Base-by-base conservation (phyloP, 2,888 invertebrate species). In the Troides aeacus region DNA sequence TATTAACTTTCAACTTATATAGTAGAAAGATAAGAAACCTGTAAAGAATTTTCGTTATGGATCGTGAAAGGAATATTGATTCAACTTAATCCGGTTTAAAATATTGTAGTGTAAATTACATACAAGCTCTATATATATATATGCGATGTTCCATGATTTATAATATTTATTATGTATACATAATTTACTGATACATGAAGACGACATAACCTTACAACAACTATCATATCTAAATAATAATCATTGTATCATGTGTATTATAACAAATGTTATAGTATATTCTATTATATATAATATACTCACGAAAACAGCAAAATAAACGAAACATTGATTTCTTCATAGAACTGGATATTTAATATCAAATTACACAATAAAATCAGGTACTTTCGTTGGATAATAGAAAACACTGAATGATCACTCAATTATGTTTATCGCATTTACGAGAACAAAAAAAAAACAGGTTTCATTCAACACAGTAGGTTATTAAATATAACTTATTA, bases 371-470 rank as follows among this genome's bases (percentile, higher is more conserved):
- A 68, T 59, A 66, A 70, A 53, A 70, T 60, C 56, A 39, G 36
- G 59, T 68, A 60, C 61, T 66, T 66, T 17, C 75, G 76, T 77
- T 79, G 78, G 77, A 18, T 39, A 46, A 12, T 80, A 80, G 74
- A 78, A 75, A 77, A 73, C 77, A 74, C 73, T 77, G 79, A 80
- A 73, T 76, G 76, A 77, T 76, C 74, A 76, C 77, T 84, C 83
- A 81, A 81, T 76, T 75, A 73, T 75, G 76, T 77, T 75, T 74
- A 62, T 70, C 15, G 57, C 23, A 58, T 23, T 23, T 58, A 12
- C n/a, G 23, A 23, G 23, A 60, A 76, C 74, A 75, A 76, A 74
- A 69, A 30, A 70, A 72, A 79, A 76, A 77, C 79, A 74, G 76
- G 77, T 78, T 74, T 69, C 73, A 75, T 75, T 75, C 75, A 76